These are phyloP conservation scores for Muraenolepis orangiensis DNA, from an alignment of 2,797 vertebrate species.

Conservation along the genomic window DNA sequence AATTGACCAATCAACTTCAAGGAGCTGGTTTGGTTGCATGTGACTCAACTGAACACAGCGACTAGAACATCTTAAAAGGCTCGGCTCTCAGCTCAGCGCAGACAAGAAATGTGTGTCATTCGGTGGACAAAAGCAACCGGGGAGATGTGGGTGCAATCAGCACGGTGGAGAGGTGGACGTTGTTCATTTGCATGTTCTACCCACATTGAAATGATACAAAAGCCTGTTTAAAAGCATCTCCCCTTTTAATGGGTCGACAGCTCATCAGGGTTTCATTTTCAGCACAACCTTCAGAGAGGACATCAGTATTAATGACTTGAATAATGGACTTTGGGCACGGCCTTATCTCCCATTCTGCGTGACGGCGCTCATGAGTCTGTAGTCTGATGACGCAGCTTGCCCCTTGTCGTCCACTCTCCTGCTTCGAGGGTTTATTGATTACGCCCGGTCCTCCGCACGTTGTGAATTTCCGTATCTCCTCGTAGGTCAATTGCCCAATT, in stretches of 20 bases:
- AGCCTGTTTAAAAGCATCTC: no score
- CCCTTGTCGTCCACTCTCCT: not conserved
- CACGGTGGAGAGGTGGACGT: no score
- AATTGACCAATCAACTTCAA: no score
- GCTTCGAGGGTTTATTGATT: not conserved
- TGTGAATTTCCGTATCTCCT: not conserved
- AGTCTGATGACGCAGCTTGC: not conserved
- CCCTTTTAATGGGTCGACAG: not conserved
- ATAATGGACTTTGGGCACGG: not conserved
- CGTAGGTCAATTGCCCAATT: not conserved
- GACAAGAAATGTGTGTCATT: no score
- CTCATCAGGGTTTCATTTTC: not conserved
- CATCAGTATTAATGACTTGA: not conserved
- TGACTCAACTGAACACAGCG: not conserved
- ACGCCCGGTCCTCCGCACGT: not conserved
- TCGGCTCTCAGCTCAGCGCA: no score
- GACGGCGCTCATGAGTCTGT: no score
- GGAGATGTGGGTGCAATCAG: no score
- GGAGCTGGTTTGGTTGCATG: not conserved
- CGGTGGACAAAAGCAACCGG: no score
- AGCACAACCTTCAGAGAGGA: not conserved
- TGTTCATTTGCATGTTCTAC: no score
- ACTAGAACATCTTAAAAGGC: no score
- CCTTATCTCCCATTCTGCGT: not conserved
- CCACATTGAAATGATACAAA: no score